Base-by-base conservation (phyloP, 2,888 invertebrate genomes). In the Lottia scabra region DNA sequence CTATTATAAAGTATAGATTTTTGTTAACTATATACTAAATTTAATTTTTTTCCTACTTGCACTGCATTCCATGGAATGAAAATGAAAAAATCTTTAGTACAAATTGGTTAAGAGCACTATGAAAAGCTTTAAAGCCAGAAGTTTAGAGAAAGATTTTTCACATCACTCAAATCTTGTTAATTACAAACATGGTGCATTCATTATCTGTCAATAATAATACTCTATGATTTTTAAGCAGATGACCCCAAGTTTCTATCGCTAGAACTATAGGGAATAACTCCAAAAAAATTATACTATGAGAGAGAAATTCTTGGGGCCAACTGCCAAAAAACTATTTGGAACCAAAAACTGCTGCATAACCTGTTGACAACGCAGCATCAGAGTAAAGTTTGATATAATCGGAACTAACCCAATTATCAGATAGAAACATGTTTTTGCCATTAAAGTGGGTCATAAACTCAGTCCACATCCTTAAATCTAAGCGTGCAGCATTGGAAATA, bases 301-400 rank as follows among this genome's bases (percentile, higher is more conserved):
- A 13, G 16, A 38, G 30, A 30, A 30, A 30, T 4, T 30, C 30
- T 30, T 2, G 15, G 19, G 27, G 13, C 66, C 66, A 65, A 13
- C 38, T 19, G 16, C 66, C 38, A 30, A 27, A 65, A 44, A 65
- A 43, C 66, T 43, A 65, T 26, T 13, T 15, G 16, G 27, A 38
- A 4, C 66, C 66, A 23, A 43, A 30, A 4, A 65, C 66, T 8
- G 66, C 66, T 30, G 38, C 66, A 65, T 65, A 65, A 19, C 66
- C 66, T 15, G 23, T 4, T 5, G 27, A 16, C 5, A n/a, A 10
- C 30, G 66, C 27, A 13, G 66, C 27, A 16, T 65, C 66, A 38
- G 66, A 38, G 66, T 27, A 65, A 16, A 65, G 66, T 30, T 43
- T 30, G 4, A 65, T 30, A 15, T 12, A 19, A 5, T 2, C 15